Conservation (phyloP, 2,113 vertebrate genomes). For the Paralichthys olivaceus region DNA sequence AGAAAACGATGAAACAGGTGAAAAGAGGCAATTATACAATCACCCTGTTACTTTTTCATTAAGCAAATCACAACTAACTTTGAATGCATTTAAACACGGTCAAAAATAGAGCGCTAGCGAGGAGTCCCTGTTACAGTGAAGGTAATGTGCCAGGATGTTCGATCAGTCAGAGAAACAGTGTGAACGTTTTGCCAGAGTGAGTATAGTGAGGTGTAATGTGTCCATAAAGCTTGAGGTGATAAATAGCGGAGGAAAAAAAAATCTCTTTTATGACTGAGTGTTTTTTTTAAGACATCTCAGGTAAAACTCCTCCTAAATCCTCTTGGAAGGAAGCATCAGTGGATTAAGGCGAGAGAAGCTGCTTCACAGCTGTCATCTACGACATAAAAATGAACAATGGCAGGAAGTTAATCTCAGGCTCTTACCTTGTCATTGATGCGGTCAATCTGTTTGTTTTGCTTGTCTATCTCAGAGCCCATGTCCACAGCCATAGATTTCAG, state of each 20-base stretch:
- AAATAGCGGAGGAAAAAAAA: neutral
- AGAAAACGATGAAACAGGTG: conserved; percentile 27
- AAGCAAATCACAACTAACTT: neutral
- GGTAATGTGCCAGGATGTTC: neutral
- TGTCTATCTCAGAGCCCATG: conserved; percentile 95
- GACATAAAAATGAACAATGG: neutral
- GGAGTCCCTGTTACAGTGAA: neutral
- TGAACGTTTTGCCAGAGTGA: neutral
- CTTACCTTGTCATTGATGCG: conserved; percentile 89
- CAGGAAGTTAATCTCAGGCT: neutral
- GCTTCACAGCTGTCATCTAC: neutral
- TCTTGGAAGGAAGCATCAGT: neutral
- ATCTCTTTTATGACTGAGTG: neutral
- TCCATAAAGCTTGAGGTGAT: neutral
- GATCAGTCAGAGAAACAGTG: too few relatives aligned
- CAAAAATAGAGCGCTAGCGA: neutral
- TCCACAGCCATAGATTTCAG: conserved; percentile 93
- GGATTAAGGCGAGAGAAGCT: neutral
- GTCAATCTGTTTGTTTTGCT: conserved; percentile 91
- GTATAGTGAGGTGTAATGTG: neutral
- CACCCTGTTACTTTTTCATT: neutral
- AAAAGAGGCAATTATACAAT: neutral
- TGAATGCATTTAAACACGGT: neutral
- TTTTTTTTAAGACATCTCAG: neutral
- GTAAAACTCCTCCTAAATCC: neutral